Conservation (phyloP, 2,888 invertebrate species). For the Scaptomyza reducta region DNA sequence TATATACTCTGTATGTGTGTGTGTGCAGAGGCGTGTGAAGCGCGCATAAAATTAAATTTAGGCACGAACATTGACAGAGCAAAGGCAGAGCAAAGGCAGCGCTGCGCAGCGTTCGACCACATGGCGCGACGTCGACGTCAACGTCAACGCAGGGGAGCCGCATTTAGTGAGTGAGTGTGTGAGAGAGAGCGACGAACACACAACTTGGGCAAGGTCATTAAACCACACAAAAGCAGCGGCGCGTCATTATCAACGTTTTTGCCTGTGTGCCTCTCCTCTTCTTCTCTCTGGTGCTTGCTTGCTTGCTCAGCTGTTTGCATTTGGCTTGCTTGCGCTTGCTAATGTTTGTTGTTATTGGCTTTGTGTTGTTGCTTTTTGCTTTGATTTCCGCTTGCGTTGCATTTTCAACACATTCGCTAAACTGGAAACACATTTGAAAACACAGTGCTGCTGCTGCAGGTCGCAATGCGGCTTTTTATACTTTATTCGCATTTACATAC, state of each 20-base stretch:
- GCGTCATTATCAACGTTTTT: constrained; percentile 53
- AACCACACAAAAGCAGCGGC: constrained; percentile 68
- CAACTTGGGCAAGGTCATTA: constrained; percentile 81
- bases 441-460: constrained; percentile 15
- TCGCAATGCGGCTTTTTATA: constrained; percentile 28
- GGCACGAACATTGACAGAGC: constrained; percentile 58
- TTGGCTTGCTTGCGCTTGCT: constrained; percentile 12
- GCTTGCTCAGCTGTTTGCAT: constrained; percentile 8
- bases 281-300: constrained; percentile 53
- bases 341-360: constrained; percentile 21
- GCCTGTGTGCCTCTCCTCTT: constrained; percentile 41
- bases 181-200: constrained; percentile 29
- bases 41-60: constrained; percentile 77
- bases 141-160: constrained; percentile 64
- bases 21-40: constrained; percentile 55
- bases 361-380: constrained; percentile 57
- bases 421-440: constrained; percentile 43
- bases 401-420: constrained; percentile 51
- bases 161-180: constrained; percentile 11
- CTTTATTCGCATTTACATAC: constrained; percentile 19
- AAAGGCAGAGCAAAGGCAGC: neutral
- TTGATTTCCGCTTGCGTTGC: constrained; percentile 74
- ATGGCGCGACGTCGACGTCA: constrained; percentile 56
- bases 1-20: neutral
- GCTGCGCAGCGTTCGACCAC: constrained; percentile 46